Evolutionary conservation across 1,140 invertebrate genomes (phyloP), one percentile per base, ranked within the genome.

Genomic region (Phymastichus coffea): DNA sequence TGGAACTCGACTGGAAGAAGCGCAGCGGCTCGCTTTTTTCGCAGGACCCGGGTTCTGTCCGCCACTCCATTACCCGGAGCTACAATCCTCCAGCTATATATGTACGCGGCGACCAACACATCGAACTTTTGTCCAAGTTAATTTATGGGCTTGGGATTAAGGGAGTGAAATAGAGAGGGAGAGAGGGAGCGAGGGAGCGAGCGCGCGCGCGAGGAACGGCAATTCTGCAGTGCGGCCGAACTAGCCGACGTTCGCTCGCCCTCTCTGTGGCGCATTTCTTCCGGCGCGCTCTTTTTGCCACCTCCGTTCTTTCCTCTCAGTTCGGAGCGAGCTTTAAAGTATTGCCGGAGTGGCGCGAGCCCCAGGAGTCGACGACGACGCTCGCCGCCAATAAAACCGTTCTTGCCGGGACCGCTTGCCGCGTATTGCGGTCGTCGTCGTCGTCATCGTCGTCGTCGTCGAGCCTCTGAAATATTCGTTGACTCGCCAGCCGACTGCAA

Each of bases 141-240:
- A 73, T 75, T 75, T 74, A 75, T 70, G 66, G 69, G 55, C 44
- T 48, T 67, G 69, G 71, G 70, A 71, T 72, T 71, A 73, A 66
- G 67, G 70, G 70, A 71, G 65, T 67, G 65, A 68, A 70, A 70
- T 65, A 66, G 51, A 30, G 63, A 53, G 59, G 38, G 63, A 28
- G 12, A 26, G 52, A n/a, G 19, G 17, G 26, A 23, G 20, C 43
- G 47, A 49, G 38, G 64, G 69, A 12, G 28, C 28, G 47, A 49
- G 33, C 66, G 69, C n/a, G n/a, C n/a, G n/a, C n/a, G n/a, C n/a
- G 69, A 70, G 73, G 12, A 72, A 72, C 70, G 66, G 70, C 71
- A 69, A 75, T 73, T 69, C 67, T 70, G 68, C 72, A 70, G 60
- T 68, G 68, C 68, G 72, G 67, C 54, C 61, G 66, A 72, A 59